Evolutionary conservation across 2,888 invertebrate species (phyloP).

Genomic region (Portevinia maculata): DNA sequence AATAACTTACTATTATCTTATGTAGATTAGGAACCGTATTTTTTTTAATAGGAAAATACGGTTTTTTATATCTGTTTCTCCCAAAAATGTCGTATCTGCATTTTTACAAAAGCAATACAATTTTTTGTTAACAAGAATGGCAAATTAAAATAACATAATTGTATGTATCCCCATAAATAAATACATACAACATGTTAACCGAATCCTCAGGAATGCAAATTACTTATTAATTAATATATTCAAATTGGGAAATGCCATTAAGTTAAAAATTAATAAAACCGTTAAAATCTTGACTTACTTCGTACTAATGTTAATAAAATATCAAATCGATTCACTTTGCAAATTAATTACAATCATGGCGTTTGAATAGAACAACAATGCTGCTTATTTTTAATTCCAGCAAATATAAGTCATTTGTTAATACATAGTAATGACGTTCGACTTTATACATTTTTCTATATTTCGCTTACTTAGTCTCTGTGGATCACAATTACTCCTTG

Average conservation of each 20-base stretch:
- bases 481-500: constrained; percentile 51
- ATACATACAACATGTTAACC: not conserved
- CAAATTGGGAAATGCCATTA: too few relatives aligned
- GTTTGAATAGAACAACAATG: constrained; percentile 8
- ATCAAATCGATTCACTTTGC: not conserved
- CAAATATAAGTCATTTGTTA: constrained; percentile 24
- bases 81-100: not conserved
- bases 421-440: constrained; percentile 51
- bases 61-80: too few relatives aligned
- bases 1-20: too few relatives aligned
- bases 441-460: constrained; percentile 64
- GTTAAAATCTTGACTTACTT: not conserved
- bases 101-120: constrained; percentile 20
- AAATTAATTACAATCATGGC: constrained; percentile 3
- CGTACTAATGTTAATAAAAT: not conserved
- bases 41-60: too few relatives aligned
- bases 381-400: constrained; percentile 41
- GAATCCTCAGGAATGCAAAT: constrained; percentile 11
- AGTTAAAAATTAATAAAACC: too few relatives aligned
- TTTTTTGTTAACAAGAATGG: not conserved
- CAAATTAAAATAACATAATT: not conserved
- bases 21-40: too few relatives aligned
- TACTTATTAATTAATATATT: not conserved
- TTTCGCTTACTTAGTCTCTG: constrained; percentile 63
- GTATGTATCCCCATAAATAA: not conserved